Evolutionary conservation across 2,113 vertebrate genomes (phyloP), one percentile per base, ranked within the genome.

Genomic region (Ictalurus punctatus): DNA sequence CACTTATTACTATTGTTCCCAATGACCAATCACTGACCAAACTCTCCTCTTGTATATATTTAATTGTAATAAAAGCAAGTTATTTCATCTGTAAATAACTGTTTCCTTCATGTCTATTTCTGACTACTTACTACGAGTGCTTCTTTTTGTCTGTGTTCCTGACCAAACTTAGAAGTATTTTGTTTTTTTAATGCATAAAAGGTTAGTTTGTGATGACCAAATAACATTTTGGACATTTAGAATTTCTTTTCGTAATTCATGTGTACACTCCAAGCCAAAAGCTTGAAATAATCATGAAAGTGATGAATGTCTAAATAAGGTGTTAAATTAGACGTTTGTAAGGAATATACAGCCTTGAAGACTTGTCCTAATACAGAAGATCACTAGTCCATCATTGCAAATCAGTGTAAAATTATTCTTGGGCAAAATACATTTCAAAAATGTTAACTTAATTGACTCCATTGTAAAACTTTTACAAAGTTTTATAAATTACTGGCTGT

Each of bases 401-500:
- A 79, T 79, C 44, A 54, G 44, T 54, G 23, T 48, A 17, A 52
- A 79, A 54, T 79, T 5, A 25, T 79, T 5, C 54, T 30, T 56
- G 30, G 48, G 7, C 30, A 30, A 81, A 58, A 25, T 79, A 6
- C 23, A 27, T 76, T 19, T 27, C 6, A 52, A 40, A 17, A 78
- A 44, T 76, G 8, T 76, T 44, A 16, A 52, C 13, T 30, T 56
- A 17, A 56, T 81, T 81, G 2, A 56, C 16, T 81, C 16, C 16
- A 58, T 30, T 81, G 78, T 56, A 56, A 81, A 56, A 56, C 14
- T 80, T 80, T 56, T 59, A 82, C n/a, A 58, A 58, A 82, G 54
- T 58, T 34, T 34, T 58, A 34, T 30, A 44, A 59, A 82, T 82
- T 34, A 59, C 4, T 61, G 34, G 10, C 21, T 40, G 56, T 13